phyloP scores from a whole-genome alignment of 2,797 vertebrate genomes.

The Notolepis coatsorum region DNA sequence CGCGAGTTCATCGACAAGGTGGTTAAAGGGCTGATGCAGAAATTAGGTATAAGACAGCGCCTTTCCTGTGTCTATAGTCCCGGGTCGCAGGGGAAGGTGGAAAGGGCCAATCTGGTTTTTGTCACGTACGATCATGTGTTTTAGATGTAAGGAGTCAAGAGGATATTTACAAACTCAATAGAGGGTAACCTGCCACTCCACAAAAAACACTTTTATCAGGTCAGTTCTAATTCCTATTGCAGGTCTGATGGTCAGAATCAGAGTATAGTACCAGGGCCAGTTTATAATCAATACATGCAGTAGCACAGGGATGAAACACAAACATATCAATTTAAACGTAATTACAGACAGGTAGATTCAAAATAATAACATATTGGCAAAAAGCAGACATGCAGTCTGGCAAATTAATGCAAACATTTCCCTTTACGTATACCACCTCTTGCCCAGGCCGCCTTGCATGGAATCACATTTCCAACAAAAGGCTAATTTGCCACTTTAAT shows the following conservation, averaged over 20 bases:
- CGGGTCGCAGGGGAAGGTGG: too few species aligned
- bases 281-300: constrained; percentile 73
- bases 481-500: constrained; percentile 9
- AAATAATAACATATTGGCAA: constrained; percentile 59
- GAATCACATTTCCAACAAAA: constrained; percentile 52
- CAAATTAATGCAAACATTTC: constrained; percentile 56
- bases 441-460: constrained; percentile 78
- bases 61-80: too few species aligned
- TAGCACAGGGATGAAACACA: constrained; percentile 65
- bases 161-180: too few species aligned
- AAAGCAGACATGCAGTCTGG: constrained; percentile 79
- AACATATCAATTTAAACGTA: constrained; percentile 65
- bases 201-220: too few species aligned
- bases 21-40: too few species aligned
- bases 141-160: too few species aligned
- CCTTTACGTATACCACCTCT: constrained; percentile 60
- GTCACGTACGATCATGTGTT: too few species aligned
- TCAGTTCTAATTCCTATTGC: constrained; percentile 13
- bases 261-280: constrained; percentile 73
- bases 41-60: too few species aligned
- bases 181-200: too few species aligned
- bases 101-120: too few species aligned
- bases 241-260: constrained; percentile 78
- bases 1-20: too few species aligned
- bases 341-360: constrained; percentile 57